A percentile compares a stretch with the other conserved stretches of the same genome.
Conservation (phyloP, 2,797 vertebrate species). For the Pelodytes ibericus region DNA sequence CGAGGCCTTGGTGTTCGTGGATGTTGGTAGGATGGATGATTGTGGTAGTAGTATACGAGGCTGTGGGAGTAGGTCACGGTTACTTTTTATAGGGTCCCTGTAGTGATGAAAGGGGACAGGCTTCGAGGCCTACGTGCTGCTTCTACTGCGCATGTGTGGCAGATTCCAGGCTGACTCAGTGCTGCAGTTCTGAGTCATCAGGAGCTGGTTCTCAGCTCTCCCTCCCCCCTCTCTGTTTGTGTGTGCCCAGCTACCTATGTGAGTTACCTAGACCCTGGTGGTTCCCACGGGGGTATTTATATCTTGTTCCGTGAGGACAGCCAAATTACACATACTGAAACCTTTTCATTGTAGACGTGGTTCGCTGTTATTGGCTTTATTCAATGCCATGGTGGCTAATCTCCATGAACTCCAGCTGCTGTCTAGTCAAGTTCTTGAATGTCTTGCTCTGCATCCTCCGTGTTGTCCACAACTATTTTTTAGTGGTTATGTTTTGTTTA, state of each 20-base stretch:
- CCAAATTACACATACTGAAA: background rate
- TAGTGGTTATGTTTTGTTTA: no score
- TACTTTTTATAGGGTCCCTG: background rate
- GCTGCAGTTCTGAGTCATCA: slow-evolving; percentile 75
- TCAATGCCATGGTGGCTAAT: no score
- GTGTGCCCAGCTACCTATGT: background rate
- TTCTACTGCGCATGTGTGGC: slow-evolving; percentile 58
- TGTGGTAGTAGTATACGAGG: background rate
- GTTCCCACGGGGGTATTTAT: background rate
- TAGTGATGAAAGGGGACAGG: background rate
- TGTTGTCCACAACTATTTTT: no score
- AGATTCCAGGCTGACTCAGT: slow-evolving; percentile 64
- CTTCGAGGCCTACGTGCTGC: accelerated
- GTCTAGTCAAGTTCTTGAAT: no score
- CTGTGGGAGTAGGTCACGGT: background rate
- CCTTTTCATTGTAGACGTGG: no score
- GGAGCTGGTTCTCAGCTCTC: background rate
- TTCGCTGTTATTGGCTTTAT: no score
- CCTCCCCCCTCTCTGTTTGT: background rate
- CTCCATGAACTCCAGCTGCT: background rate
- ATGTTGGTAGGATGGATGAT: background rate
- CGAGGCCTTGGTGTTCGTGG: background rate
- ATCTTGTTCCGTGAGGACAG: background rate
- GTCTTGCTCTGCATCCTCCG: no score
- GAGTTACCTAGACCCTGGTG: background rate